Conservation (phyloP, 1,140 invertebrate genomes). For the Platyscapa corneri region DNA sequence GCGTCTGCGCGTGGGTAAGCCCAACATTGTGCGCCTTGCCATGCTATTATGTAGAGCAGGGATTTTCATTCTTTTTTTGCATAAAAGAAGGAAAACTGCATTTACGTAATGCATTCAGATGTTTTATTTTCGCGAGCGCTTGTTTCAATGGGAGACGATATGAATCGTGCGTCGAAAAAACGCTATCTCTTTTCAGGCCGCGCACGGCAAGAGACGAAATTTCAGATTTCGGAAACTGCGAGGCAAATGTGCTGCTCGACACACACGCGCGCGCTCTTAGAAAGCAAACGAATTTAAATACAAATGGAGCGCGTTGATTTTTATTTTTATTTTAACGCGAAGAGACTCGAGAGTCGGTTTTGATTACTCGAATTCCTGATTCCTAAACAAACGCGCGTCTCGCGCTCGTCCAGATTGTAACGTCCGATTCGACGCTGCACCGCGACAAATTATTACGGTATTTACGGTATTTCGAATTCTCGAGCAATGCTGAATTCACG, state of each 20-base stretch:
- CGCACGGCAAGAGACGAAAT: not conserved
- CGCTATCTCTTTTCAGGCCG: not conserved
- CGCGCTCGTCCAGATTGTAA: not conserved
- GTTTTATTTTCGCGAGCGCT: not conserved
- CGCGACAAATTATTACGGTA: not conserved
- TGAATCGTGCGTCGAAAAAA: not conserved
- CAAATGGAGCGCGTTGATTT: too few species aligned
- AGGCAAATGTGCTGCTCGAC: not conserved
- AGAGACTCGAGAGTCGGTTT: not conserved
- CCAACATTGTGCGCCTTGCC: not conserved
- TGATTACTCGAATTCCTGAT: not conserved
- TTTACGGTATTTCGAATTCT: not conserved
- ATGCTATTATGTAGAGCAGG: constrained; percentile 17
- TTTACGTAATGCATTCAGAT: constrained; percentile 31
- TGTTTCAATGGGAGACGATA: not conserved
- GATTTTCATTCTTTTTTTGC: not conserved
- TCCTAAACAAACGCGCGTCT: not conserved
- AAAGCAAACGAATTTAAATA: not conserved
- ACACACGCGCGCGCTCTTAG: too few species aligned
- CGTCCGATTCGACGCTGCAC: not conserved
- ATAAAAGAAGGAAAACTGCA: constrained; percentile 1
- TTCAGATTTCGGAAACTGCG: not conserved
- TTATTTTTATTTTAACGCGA: not conserved
- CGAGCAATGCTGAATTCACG: not conserved
- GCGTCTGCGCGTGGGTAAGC: not conserved